Conservation (phyloP, 2,888 invertebrate genomes). For the Thelaira solivaga region DNA sequence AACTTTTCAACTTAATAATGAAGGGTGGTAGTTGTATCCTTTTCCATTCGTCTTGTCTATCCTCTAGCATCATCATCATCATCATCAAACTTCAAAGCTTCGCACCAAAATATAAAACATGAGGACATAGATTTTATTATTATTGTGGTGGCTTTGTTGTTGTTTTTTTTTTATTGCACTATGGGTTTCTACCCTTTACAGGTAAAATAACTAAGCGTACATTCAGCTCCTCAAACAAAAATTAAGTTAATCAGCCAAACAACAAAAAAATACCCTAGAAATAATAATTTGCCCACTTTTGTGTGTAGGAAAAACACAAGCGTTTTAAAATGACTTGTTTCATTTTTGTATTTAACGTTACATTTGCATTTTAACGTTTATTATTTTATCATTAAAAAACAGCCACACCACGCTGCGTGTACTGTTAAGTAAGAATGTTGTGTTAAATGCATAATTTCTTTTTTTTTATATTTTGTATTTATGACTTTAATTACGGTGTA, state of each 20-base stretch:
- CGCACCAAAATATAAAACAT: no score
- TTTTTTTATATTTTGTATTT: no score
- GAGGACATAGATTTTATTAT: no score
- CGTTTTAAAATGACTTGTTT: neutral
- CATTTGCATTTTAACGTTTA: constrained; percentile 55
- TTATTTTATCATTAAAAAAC: constrained; percentile 42
- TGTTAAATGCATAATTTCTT: constrained; percentile 46
- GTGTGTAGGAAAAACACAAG: constrained; percentile 35
- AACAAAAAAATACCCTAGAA: constrained; percentile 11
- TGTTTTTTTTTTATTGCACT: constrained; percentile 12
- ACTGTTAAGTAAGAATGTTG: constrained; percentile 20
- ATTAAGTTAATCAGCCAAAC: constrained; percentile 47
- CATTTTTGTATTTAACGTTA: no score
- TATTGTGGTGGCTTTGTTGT: neutral
- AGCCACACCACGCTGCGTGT: constrained; percentile 16
- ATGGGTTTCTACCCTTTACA: constrained; percentile 18
- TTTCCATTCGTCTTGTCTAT: no score
- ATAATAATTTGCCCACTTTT: constrained; percentile 31
- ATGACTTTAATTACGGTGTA: constrained; percentile 51
- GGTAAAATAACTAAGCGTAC: neutral
- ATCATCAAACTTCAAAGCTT: no score
- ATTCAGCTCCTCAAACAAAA: constrained; percentile 35
- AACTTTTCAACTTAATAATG: no score
- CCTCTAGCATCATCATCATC: no score
- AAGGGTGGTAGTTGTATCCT: no score